Conservation (phyloP, 2,888 invertebrate genomes). For the Myopa tessellatipennis region DNA sequence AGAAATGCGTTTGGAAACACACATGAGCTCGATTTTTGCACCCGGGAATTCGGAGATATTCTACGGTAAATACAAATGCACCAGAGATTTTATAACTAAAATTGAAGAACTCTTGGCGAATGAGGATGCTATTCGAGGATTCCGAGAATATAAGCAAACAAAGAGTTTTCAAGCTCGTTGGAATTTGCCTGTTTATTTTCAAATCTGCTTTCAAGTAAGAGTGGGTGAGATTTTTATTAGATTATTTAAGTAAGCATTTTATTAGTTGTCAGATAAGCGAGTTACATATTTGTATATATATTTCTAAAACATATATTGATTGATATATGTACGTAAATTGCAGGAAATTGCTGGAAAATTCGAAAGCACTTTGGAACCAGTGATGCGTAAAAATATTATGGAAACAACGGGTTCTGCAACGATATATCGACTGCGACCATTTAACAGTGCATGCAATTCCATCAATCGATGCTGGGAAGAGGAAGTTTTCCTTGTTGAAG, state of each 20-base stretch:
- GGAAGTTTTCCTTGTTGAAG: constrained; percentile 81
- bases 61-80: constrained; percentile 83
- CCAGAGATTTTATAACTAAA: constrained; percentile 79
- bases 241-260: too few relatives aligned
- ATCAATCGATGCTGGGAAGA: constrained; percentile 79
- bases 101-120: constrained; percentile 74
- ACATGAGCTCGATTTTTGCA: constrained; percentile 86
- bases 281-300: too few relatives aligned
- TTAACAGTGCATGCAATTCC: constrained; percentile 70
- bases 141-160: constrained; percentile 78
- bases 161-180: constrained; percentile 85
- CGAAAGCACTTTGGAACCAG: constrained; percentile 59
- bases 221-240: too few relatives aligned
- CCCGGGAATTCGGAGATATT: constrained; percentile 93
- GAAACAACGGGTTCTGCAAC: constrained; percentile 33
- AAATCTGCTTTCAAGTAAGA: constrained; percentile 80
- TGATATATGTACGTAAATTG: constrained; percentile 4
- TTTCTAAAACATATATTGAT: too few relatives aligned
- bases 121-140: constrained; percentile 71
- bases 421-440: constrained; percentile 59
- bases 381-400: constrained; percentile 52
- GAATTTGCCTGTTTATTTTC: constrained; percentile 97
- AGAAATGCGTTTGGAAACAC: constrained; percentile 82
- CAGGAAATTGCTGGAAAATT: constrained; percentile 81
- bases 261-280: too few relatives aligned